Evolutionary conservation across 2,888 invertebrate species (phyloP).

Genomic region (Apamea anceps): DNA sequence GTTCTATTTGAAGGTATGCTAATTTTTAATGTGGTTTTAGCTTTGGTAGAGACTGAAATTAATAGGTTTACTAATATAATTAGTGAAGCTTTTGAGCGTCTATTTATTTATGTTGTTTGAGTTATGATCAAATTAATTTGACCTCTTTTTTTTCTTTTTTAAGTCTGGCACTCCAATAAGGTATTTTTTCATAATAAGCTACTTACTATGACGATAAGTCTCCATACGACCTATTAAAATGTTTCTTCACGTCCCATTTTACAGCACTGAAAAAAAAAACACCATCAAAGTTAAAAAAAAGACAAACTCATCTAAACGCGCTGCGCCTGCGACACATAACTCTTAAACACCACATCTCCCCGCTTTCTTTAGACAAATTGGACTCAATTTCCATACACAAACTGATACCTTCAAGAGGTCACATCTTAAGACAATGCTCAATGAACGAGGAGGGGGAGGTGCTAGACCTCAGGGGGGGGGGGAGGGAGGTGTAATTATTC

Average conservation of each 20-base stretch:
- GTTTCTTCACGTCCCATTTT: not conserved
- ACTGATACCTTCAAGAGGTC: constrained; percentile 79
- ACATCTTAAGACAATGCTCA: constrained; percentile 87
- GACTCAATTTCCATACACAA: constrained; percentile 64
- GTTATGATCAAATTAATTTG: not conserved
- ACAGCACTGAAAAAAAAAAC: not conserved
- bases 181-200: not conserved
- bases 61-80: constrained; percentile 7
- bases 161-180: not conserved
- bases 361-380: constrained; percentile 55
- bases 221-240: no score
- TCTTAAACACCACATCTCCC: constrained; percentile 18
- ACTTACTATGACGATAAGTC: not conserved
- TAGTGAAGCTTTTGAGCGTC: not conserved
- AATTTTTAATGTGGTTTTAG: constrained; percentile 32
- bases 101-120: not conserved
- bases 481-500: constrained; percentile 85
- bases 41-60: constrained; percentile 26
- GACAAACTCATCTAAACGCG: not conserved
- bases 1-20: constrained; percentile 61
- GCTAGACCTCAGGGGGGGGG: constrained; percentile 62
- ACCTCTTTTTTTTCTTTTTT: not conserved
- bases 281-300: not conserved
- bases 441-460: constrained; percentile 78
- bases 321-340: constrained; percentile 9